These are phyloP conservation scores for Chinchilla lanigera DNA, from an alignment of 2,113 vertebrate genomes.

Conservation along the genomic window DNA sequence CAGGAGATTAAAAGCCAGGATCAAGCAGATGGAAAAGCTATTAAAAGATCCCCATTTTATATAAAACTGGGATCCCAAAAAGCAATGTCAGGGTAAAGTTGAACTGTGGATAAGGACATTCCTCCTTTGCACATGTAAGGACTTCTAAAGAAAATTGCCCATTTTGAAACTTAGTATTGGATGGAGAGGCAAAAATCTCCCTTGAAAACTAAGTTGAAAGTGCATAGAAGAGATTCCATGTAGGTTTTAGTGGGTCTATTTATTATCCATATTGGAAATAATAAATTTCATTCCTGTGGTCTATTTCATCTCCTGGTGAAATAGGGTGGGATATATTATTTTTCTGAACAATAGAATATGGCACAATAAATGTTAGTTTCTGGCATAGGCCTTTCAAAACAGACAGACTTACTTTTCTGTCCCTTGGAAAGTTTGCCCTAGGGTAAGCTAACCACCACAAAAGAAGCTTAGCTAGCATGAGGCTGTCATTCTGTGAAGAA, in stretches of 20 bases:
- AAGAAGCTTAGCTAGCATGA: neutral
- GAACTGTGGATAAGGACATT: neutral
- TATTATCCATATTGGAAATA: neutral
- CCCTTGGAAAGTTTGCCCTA: constrained; percentile 2
- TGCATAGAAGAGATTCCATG: neutral
- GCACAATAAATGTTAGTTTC: neutral
- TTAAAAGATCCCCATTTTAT: neutral
- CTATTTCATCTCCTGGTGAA: neutral
- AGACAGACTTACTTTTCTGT: neutral
- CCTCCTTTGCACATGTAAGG: neutral
- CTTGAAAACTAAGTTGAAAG: constrained; percentile 10
- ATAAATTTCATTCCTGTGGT: constrained; percentile 17
- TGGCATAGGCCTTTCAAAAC: neutral
- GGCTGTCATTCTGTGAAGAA: neutral
- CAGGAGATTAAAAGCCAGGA: neutral
- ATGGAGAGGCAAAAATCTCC: neutral
- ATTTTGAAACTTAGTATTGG: constrained; percentile 12
- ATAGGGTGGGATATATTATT: neutral
- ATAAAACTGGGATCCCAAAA: constrained; percentile 15
- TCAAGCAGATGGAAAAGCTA: neutral
- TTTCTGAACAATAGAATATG: constrained; percentile 1
- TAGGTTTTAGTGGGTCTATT: neutral
- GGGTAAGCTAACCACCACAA: neutral
- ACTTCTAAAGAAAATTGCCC: constrained; percentile 39
- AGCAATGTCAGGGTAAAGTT: neutral